phyloP scores from a whole-genome alignment of 2,113 vertebrate genomes.

The Petrocephalus zakoni region DNA sequence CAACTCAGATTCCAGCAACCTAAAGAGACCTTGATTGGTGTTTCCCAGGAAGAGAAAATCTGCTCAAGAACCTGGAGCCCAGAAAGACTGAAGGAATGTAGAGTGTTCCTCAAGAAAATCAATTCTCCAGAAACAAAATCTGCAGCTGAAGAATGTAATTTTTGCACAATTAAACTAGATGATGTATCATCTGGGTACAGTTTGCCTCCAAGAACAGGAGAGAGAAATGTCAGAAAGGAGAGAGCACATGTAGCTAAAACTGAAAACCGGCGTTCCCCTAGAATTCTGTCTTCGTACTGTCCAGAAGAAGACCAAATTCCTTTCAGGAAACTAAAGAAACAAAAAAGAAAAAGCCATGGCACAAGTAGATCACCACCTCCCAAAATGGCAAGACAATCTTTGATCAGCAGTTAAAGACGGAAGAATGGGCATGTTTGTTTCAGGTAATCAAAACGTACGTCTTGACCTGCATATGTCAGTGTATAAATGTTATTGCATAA shows the following conservation, averaged over 20 bases:
- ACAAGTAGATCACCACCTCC: conserved; percentile 55
- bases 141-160: conserved; percentile 52
- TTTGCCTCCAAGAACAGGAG: conserved; percentile 37
- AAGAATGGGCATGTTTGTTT: conserved; percentile 77
- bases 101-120: conserved; percentile 91
- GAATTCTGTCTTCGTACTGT: conserved; percentile 23
- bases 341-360: conserved; percentile 44
- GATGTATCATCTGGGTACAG: conserved; percentile 48
- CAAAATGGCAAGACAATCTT: conserved; percentile 78
- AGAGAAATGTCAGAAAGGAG: conserved; percentile 24
- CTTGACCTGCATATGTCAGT: not conserved
- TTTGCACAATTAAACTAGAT: conserved; percentile 62
- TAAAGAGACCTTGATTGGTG: conserved; percentile 37
- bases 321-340: conserved; percentile 33
- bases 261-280: conserved; percentile 30
- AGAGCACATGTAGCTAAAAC: conserved; percentile 52
- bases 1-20: conserved; percentile 26
- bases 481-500: not conserved
- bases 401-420: conserved; percentile 72
- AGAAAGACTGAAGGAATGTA: conserved; percentile 83
- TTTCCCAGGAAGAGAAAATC: conserved; percentile 58
- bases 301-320: conserved; percentile 31
- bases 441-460: conserved; percentile 66
- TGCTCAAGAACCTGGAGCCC: conserved; percentile 73
- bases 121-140: conserved; percentile 72